phyloP scores from a whole-genome alignment of 1,140 invertebrate genomes.

The Drosophila saltans region DNA sequence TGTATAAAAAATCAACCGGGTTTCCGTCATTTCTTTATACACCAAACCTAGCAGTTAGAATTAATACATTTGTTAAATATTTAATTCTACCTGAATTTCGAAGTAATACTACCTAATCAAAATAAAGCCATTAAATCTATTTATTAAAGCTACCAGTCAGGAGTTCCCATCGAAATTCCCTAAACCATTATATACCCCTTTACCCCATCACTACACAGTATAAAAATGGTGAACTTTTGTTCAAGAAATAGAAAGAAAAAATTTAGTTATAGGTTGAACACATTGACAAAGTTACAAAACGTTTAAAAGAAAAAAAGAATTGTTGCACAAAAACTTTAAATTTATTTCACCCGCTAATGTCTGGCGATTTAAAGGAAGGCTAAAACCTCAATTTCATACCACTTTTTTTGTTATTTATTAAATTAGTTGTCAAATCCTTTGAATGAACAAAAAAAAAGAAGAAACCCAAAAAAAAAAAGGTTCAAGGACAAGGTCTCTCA shows the following conservation, averaged over 20 bases:
- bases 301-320: background rate
- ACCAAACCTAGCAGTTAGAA: no score
- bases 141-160: no score
- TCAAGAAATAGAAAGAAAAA: background rate
- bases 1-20: no score
- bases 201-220: background rate
- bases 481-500: constrained; percentile 19
- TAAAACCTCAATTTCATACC: background rate
- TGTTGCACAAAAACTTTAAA: constrained; percentile 1
- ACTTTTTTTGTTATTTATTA: background rate
- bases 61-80: no score
- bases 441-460: background rate
- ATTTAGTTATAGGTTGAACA: background rate
- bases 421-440: constrained; percentile 14
- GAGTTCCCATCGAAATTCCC: no score
- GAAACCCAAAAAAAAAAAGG: constrained; percentile 39
- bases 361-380: background rate
- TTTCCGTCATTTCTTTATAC: no score
- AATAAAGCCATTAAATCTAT: no score
- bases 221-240: background rate
- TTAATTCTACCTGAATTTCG: no score
- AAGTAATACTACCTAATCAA: no score
- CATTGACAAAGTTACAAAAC: background rate
- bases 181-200: background rate
- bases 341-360: background rate